Conservation (phyloP, 2,888 invertebrate genomes). For the Bhutanitis thaidina region DNA sequence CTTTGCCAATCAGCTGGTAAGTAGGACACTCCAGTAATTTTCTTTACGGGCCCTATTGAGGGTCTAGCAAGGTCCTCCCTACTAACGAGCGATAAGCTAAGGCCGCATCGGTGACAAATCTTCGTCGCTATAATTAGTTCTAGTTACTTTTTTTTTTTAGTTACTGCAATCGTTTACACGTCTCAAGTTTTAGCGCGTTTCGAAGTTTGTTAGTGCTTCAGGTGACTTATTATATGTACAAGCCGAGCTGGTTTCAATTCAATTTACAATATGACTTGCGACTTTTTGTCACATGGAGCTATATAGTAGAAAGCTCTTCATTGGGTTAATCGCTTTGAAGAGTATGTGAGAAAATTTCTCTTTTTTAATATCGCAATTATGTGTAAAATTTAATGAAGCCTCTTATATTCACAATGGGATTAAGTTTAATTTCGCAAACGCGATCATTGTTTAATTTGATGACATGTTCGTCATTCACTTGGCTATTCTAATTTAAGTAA, state of each 20-base stretch:
- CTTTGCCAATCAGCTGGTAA: conserved; percentile 52
- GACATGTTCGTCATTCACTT: no score
- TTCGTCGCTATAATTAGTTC: neutral
- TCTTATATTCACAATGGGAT: no score
- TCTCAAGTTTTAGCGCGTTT: no score
- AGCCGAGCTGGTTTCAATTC: neutral
- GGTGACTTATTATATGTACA: neutral
- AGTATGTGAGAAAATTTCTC: conserved; percentile 18
- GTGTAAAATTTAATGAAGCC: conserved; percentile 3
- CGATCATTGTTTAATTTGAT: neutral
- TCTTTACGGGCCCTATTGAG: conserved; percentile 59
- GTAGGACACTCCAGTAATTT: conserved; percentile 64
- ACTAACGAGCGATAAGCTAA: conserved; percentile 31
- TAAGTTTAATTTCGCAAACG: neutral
- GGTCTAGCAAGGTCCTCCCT: conserved; percentile 55
- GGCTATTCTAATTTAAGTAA: no score
- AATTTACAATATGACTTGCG: conserved; percentile 11
- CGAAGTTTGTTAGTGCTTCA: neutral
- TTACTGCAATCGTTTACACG: neutral
- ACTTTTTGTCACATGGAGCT: conserved; percentile 8
- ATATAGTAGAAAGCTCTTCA: conserved; percentile 17
- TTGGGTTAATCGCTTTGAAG: conserved; percentile 15
- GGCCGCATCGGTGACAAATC: conserved; percentile 1
- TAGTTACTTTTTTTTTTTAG: neutral
- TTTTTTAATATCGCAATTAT: conserved; percentile 15